Conservation (phyloP, 2,888 invertebrate species). For the Cephus rjabovi region DNA sequence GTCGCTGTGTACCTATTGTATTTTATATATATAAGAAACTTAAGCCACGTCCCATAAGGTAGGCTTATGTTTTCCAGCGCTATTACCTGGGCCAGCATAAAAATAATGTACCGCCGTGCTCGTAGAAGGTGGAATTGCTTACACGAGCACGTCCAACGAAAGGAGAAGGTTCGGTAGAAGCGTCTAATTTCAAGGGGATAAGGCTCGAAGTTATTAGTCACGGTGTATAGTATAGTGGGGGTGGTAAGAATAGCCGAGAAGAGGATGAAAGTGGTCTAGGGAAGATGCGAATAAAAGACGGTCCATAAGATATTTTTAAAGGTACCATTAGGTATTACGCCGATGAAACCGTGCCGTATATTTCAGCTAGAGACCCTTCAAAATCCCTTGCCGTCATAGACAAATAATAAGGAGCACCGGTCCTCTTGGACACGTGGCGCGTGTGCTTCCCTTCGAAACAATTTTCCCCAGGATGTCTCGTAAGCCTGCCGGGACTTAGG, state of each 20-base stretch:
- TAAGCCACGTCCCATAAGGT: background rate
- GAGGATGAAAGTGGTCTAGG: background rate
- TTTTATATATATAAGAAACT: too few relatives aligned
- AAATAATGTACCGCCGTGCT: background rate
- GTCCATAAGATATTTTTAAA: constrained; percentile 1
- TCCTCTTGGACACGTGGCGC: background rate
- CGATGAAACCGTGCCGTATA: background rate
- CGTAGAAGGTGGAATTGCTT: background rate
- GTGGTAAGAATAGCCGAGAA: background rate
- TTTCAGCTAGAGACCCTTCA: background rate
- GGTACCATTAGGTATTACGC: background rate
- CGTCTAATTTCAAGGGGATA: constrained; percentile 5
- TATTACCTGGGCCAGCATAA: constrained; percentile 1
- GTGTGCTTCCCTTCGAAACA: background rate
- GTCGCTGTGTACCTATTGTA: too few relatives aligned
- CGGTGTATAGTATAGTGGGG: too few relatives aligned
- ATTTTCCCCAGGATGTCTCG: background rate
- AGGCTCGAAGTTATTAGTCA: background rate
- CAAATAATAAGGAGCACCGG: background rate
- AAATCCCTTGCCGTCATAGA: background rate
- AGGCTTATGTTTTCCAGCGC: background rate
- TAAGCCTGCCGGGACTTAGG: too few relatives aligned
- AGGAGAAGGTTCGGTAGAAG: background rate
- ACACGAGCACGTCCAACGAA: background rate
- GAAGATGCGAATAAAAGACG: background rate